Evolutionary conservation across 2,797 vertebrate genomes (phyloP).

Genomic region (Smutsia gigantea): DNA sequence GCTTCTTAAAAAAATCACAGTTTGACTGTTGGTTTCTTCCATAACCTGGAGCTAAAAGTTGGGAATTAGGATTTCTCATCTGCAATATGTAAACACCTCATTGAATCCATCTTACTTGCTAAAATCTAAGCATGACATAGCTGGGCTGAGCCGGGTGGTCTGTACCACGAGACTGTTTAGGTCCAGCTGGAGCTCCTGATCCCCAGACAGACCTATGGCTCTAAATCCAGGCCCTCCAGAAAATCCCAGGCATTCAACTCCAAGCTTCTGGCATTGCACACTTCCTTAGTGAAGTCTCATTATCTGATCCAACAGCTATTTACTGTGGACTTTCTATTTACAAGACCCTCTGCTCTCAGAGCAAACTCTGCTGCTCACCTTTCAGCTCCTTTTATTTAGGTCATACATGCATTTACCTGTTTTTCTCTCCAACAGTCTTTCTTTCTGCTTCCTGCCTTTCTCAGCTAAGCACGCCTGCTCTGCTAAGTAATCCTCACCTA

Average conservation of each 20-base stretch:
- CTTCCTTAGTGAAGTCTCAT: neutral
- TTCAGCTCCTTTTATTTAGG: neutral
- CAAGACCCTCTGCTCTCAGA: neutral
- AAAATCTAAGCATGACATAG: neutral
- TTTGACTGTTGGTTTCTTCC: neutral
- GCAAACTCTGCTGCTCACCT: neutral
- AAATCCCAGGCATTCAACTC: no score
- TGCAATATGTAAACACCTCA: neutral
- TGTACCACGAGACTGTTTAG: neutral
- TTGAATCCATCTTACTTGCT: neutral
- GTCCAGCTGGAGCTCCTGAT: neutral
- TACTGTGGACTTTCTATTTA: accelerated
- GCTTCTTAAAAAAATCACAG: neutral
- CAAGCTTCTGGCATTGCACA: neutral
- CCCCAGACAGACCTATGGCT: neutral
- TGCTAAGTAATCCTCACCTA: neutral
- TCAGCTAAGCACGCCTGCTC: neutral
- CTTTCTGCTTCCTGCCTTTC: neutral
- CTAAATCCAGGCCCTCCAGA: neutral
- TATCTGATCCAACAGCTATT: neutral
- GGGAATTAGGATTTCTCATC: neutral
- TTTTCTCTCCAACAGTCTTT: neutral
- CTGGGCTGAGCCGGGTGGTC: neutral
- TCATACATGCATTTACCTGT: neutral
- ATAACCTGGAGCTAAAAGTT: neutral